Evolutionary conservation across 2,797 vertebrate genomes (phyloP), one percentile per base, ranked within the genome.

Genomic region (Tenualosa thibaudeaui): DNA sequence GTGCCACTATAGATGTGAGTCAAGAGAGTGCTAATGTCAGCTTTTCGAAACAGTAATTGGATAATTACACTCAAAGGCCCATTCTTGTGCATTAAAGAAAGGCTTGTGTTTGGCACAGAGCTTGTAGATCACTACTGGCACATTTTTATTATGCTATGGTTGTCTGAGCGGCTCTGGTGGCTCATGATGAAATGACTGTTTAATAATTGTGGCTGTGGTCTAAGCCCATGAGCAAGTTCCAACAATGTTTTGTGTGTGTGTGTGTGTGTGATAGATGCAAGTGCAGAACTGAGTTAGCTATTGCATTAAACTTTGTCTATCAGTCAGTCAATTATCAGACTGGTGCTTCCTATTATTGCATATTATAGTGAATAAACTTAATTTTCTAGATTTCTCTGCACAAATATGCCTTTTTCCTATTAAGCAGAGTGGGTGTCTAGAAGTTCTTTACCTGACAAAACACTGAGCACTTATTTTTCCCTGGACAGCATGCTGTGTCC

Each of bases 151-250:
- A 85, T 84, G 84, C 89, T 84, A 88, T 51, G 81, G 82, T 85
- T 84, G 89, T 82, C 89, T 83, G 82, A 81, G 84, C 88, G 84
- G 84, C 89, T 90, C 89, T 62, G 90, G 84, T 86, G 88, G 60
- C 87, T 86, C 92, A 89, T 90, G 89, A 84, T 85, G 88, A 90
- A 90, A 87, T 86, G 86, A 75, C n/a, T 13, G 83, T 84, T 85
- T 87, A 86, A 91, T 90, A 88, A 89, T 82, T 86, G 84, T 65
- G 85, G 58, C 88, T 88, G 87, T 86, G 87, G 84, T 86, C 82
- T 85, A 88, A 83, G 58, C 54, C 54, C 51, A 81, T 81, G 75
- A 85, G 87, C 83, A 81, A 86, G 43, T 71, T 22, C 43, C 83
- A 89, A 90, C 88, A 93, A 90, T 91, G 88, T 82, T 43, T 46